These are phyloP conservation scores for Alaudala cheleensis DNA, from an alignment of 2,113 vertebrate genomes.

Conservation along the genomic window DNA sequence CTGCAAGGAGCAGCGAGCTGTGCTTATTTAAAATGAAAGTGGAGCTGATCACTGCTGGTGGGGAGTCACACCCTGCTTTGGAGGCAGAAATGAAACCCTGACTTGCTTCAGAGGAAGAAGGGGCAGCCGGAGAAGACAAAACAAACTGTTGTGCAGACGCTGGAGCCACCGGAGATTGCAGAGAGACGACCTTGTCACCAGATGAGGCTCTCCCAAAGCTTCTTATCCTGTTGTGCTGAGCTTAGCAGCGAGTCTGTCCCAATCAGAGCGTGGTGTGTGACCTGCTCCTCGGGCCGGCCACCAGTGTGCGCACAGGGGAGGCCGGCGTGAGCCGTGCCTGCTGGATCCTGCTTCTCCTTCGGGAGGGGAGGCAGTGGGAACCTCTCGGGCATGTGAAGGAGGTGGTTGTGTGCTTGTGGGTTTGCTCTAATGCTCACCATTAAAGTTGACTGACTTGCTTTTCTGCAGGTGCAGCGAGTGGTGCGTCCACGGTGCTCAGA, in stretches of 20 bases:
- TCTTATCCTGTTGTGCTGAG: not conserved
- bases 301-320: fast-evolving
- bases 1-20: not conserved
- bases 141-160: not conserved
- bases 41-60: not conserved
- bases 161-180: not conserved
- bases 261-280: fast-evolving
- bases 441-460: not conserved
- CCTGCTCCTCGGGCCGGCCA: not conserved
- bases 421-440: fast-evolving
- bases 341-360: not conserved
- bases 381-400: fast-evolving
- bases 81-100: not conserved
- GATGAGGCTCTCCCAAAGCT: slow-evolving; percentile 23
- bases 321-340: fast-evolving
- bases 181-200: not conserved
- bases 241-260: not conserved
- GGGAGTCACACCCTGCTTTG: not conserved
- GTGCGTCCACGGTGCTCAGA: not conserved
- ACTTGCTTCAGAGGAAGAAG: not conserved
- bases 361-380: not conserved
- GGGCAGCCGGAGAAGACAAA: not conserved
- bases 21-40: not conserved
- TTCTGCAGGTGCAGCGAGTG: not conserved
- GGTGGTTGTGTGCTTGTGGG: not conserved